phyloP scores from a whole-genome alignment of 1,140 invertebrate genomes.

The Leptestheria dahalacensis region DNA sequence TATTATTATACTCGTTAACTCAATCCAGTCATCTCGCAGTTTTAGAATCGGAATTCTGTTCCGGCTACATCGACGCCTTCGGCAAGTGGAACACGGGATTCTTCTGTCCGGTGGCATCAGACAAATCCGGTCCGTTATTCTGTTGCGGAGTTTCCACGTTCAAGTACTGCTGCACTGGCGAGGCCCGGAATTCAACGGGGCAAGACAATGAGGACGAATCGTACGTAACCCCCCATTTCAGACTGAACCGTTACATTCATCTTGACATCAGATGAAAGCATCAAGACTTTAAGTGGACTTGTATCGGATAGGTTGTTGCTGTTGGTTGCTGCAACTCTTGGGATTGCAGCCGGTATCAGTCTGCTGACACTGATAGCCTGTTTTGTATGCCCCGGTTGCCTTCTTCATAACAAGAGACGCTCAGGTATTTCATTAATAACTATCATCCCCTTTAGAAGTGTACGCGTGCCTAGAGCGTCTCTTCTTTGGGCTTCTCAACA shows the following conservation, averaged over 20 bases:
- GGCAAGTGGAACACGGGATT: constrained; percentile 36
- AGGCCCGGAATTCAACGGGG: constrained; percentile 4
- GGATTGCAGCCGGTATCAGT: constrained; percentile 22
- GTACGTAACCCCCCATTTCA: constrained; percentile 2
- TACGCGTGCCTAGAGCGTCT: too few relatives aligned
- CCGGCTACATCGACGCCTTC: constrained; percentile 30
- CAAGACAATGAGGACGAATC: background rate
- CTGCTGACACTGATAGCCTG: constrained; percentile 25
- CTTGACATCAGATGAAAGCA: background rate
- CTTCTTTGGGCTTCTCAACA: too few relatives aligned
- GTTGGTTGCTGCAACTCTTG: constrained; percentile 24
- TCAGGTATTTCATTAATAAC: constrained; percentile 1
- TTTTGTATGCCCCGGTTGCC: constrained; percentile 26
- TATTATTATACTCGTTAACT: background rate
- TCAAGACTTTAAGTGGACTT: background rate
- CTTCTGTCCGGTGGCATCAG: constrained; percentile 29
- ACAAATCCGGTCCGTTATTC: constrained; percentile 26
- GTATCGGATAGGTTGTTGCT: constrained; percentile 25
- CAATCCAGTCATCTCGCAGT: constrained; percentile 23
- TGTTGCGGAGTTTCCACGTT: constrained; percentile 30
- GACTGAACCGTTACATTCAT: too few relatives aligned
- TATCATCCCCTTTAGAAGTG: background rate
- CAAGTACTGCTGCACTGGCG: constrained; percentile 30
- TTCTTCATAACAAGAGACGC: constrained; percentile 24
- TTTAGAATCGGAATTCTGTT: constrained; percentile 29